These are phyloP conservation scores for Coptodon bakossiorum DNA, from an alignment of 2,113 vertebrate species.

Conservation along the genomic window DNA sequence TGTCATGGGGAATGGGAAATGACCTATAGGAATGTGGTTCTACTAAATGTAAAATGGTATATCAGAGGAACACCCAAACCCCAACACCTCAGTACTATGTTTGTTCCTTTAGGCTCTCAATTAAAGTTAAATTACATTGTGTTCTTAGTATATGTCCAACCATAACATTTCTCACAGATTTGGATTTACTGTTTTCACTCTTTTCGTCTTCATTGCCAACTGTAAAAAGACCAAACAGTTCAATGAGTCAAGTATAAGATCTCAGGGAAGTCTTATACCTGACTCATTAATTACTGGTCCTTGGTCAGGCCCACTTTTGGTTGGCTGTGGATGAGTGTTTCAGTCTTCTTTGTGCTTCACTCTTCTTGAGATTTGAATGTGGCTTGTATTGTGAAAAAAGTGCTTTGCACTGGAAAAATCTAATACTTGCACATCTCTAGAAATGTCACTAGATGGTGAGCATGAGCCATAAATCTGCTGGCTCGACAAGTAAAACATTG, in stretches of 20 bases:
- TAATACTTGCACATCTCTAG: neutral
- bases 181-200: neutral
- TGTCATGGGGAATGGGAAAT: neutral
- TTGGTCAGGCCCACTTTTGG: neutral
- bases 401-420: neutral
- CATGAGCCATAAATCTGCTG: neutral
- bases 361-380: neutral
- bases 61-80: neutral
- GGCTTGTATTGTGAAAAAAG: neutral
- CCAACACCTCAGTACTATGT: neutral
- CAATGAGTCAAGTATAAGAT: neutral
- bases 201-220: neutral
- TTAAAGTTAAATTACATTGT: neutral
- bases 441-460: neutral
- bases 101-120: neutral
- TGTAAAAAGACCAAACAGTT: neutral
- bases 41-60: neutral
- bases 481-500: neutral
- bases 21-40: neutral
- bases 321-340: neutral
- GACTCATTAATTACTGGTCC: neutral
- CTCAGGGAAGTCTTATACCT: neutral
- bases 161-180: neutral
- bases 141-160: neutral
- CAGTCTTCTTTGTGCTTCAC: too few relatives aligned